These are phyloP conservation scores for Calameuta pallipes DNA, from an alignment of 2,888 invertebrate genomes.

Conservation along the genomic window DNA sequence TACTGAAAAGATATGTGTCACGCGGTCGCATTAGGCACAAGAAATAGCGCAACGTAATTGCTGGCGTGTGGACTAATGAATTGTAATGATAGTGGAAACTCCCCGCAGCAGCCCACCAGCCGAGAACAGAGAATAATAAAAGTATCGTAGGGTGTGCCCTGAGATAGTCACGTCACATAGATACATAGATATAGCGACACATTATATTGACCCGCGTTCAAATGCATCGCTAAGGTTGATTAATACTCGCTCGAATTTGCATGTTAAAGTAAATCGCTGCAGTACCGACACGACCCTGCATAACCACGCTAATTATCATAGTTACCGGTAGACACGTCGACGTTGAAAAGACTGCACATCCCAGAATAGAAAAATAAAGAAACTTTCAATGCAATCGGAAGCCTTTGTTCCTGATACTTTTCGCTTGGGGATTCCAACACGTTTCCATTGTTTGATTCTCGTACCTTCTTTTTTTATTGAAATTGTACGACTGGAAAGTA, in stretches of 20 bases:
- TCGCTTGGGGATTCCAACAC: background rate
- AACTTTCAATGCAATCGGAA: background rate
- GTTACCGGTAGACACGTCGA: background rate
- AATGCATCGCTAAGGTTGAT: background rate
- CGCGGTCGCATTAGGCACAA: background rate
- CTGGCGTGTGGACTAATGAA: constrained; percentile 23
- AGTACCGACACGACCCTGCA: background rate
- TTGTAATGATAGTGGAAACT: constrained; percentile 20
- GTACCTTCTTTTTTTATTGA: background rate
- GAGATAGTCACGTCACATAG: background rate
- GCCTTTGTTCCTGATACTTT: background rate
- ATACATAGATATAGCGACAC: background rate
- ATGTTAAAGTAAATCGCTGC: background rate
- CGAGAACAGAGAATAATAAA: background rate
- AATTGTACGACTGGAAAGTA: background rate
- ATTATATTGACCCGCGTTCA: background rate
- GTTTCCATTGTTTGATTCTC: constrained; percentile 1
- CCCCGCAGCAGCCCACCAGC: background rate
- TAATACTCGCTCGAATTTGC: background rate
- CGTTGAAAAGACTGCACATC: background rate
- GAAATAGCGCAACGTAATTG: background rate
- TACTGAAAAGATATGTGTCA: background rate
- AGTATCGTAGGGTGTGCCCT: background rate
- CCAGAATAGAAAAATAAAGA: background rate
- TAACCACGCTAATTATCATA: background rate